Evolutionary conservation across 2,888 invertebrate species (phyloP).

Genomic region (Anthoptus insignis): DNA sequence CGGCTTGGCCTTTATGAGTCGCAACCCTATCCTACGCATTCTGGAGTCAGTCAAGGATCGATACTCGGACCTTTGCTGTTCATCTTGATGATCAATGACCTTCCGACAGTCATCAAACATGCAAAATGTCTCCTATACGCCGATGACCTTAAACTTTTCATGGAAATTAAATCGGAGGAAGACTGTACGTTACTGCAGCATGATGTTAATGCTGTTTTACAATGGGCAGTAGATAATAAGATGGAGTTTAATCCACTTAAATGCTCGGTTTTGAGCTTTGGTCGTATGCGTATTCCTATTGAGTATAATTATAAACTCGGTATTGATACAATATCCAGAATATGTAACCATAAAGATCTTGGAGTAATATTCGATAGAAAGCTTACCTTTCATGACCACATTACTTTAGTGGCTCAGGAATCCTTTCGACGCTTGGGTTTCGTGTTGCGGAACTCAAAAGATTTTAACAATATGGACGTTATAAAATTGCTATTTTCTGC

Average conservation of each 20-base stretch:
- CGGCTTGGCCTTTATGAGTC: conserved; percentile 18
- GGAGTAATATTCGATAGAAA: conserved; percentile 17
- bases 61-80: conserved; percentile 34
- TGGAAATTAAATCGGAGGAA: neutral
- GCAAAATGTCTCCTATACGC: conserved; percentile 32
- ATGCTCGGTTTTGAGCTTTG: neutral
- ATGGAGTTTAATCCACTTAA: neutral
- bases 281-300: too few species aligned
- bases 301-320: conserved; percentile 4
- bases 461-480: neutral
- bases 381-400: conserved; percentile 7
- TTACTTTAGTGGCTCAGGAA: neutral
- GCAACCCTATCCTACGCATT: conserved; percentile 16
- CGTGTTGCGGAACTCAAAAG: conserved; percentile 4
- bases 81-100: conserved; percentile 30
- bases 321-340: neutral
- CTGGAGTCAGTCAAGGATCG: conserved; percentile 28
- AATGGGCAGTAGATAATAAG: neutral
- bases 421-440: conserved; percentile 13
- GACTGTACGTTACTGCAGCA: too few species aligned
- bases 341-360: neutral
- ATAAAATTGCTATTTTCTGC: conserved; percentile 11
- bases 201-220: too few species aligned
- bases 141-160: conserved; percentile 35
- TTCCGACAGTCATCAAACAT: conserved; percentile 16